Base-by-base conservation (phyloP, 2,113 vertebrate species). In the Plecotus auritus region DNA sequence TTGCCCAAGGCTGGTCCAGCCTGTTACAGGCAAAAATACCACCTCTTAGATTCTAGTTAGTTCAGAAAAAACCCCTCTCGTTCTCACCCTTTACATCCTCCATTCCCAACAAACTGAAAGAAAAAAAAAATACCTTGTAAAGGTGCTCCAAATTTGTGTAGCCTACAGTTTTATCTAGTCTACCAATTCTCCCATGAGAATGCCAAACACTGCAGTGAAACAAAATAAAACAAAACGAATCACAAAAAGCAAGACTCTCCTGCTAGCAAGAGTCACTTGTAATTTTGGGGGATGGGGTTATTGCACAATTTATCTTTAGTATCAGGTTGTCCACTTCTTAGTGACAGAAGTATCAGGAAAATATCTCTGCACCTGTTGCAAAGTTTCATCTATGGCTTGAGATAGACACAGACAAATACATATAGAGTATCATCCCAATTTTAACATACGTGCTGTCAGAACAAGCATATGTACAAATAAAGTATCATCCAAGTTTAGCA, bases 291-390 rank as follows among this genome's bases (percentile, higher is more conserved):
- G 51, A 17, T 26, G 26, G 26, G 17, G 45, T 86, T 64, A 78
- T 42, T 73, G 51, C 30, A 59, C 64, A 77, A 37, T 77, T 86
- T 93, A 72, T 67, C 45, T 93, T 97, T 85, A 49, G 67, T 61
- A 87, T 93, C 61, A 84, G 35, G 87, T 49, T 76, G 67, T 16
- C 67, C 47, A 90, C 92, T 95, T 96, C 73, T 92, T 93, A 96
- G 88, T 9, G 28, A 85, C 73, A 35, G 61, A 80, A 70, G 42
- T 84, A 45, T 88, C 85, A 91, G 72, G 54, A 85, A 88, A 91
- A 92, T 70, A 84, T 90, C 23, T 54, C 83, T 93, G 91, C 91
- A 96, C 96, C 95, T 97, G 94, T 95, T 94, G 90, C 66, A 45
- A 94, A 78, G 32, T 83, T 80, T 95, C 86, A 82, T 93, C 83